Evolutionary conservation across 2,888 invertebrate species (phyloP), one percentile per base, ranked within the genome.

Genomic region (Zygogramma bicolorata): DNA sequence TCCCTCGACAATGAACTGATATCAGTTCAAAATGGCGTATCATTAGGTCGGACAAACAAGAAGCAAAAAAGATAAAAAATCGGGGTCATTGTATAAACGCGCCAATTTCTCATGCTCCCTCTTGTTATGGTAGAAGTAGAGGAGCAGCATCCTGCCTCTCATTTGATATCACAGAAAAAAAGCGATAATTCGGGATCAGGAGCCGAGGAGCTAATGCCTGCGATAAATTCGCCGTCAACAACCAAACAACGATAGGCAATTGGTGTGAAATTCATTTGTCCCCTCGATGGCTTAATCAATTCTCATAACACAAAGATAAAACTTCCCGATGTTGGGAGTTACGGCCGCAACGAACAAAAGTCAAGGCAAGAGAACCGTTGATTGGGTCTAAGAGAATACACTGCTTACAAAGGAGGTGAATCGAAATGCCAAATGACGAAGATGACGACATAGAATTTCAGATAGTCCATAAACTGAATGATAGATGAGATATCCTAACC

Each of bases 211-310:
- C 77, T 84, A 84, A 85, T 84, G 84, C 74, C 72, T 38, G 74
- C 82, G 75, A 85, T 86, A 86, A 86, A 85, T 85, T 85, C 79
- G 78, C 79, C 80, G 81, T 80, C 81, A 83, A 83, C 81, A 82
- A 79, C 83, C 82, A 83, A 84, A 84, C 83, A 85, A 83, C 84
- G 84, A 85, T 84, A 81, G 82, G 84, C 84, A 85, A 85, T 86
- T 84, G 85, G 86, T 85, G 86, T 85, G 85, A 86, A 86, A 86
- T 85, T 86, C 85, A 85, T 85, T 85, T 84, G 84, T 75, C 74
- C 85, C 85, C 84, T 80, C 81, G 27, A 60, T 82, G 83, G 83
- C 84, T 85, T 86, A 86, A 86, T 86, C 86, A 86, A 86, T 86
- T 85, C 85, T 84, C 84, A 84, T 85, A 85, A 84, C 83, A 84